These are phyloP conservation scores for Anguilla marmorata DNA, from an alignment of 2,797 vertebrate species.

Conservation along the genomic window DNA sequence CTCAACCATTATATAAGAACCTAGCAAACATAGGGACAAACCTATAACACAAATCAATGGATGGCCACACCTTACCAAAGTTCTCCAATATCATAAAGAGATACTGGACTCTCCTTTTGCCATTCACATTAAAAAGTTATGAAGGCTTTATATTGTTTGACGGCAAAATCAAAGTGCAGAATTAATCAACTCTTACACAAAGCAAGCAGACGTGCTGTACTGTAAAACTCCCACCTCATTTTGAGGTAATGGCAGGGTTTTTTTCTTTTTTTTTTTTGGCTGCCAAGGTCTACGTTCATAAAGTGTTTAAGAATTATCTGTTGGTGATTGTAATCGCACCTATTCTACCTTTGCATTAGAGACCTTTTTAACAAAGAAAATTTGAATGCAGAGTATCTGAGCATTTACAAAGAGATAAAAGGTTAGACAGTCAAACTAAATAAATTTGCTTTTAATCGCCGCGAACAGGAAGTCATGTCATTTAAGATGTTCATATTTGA, in stretches of 20 bases:
- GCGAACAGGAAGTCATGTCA: slow-evolving; percentile 78
- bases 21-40: background rate
- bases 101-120: slow-evolving; percentile 55
- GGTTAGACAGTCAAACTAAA: slow-evolving; percentile 76
- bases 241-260: slow-evolving; percentile 59
- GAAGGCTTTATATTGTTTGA: slow-evolving; percentile 69
- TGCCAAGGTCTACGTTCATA: slow-evolving; percentile 72
- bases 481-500: slow-evolving; percentile 78
- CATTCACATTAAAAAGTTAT: slow-evolving; percentile 58
- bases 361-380: slow-evolving; percentile 67
- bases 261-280: slow-evolving; percentile 37
- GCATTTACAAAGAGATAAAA: slow-evolving; percentile 79
- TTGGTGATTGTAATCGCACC: slow-evolving; percentile 74
- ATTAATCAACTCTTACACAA: slow-evolving; percentile 70
- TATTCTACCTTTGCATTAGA: slow-evolving; percentile 52
- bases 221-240: slow-evolving; percentile 70
- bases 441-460: slow-evolving; percentile 82
- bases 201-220: slow-evolving; percentile 73
- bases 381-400: slow-evolving; percentile 67
- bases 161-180: slow-evolving; percentile 66
- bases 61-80: slow-evolving; percentile 63
- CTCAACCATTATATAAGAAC: background rate
- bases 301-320: slow-evolving; percentile 80
- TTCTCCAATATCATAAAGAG: slow-evolving; percentile 61
- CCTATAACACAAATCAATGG: slow-evolving; percentile 35